Evolutionary conservation across 2,797 vertebrate genomes (phyloP), one percentile per base, ranked within the genome.

Genomic region (Anguilla marmorata): DNA sequence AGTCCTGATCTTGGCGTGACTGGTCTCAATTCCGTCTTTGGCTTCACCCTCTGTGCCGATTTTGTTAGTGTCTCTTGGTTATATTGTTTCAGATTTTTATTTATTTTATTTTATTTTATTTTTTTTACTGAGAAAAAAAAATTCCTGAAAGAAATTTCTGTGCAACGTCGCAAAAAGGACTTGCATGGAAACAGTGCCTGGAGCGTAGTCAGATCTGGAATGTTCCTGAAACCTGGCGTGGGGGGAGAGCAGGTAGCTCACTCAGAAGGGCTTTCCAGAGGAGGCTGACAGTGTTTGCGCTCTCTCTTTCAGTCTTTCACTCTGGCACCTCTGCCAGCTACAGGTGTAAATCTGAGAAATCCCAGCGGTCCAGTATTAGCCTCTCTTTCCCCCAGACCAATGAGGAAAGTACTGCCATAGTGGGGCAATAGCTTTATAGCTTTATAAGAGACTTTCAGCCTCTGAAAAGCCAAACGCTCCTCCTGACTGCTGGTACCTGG

Each of bases 131-230:
- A 27, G 88, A 90, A 83, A 92, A 93, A 91, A 89, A 86, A 87
- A 94, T 93, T 92, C 86, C 86, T 69, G 92, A 86, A 91, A 87
- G 88, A 90, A 88, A 88, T 89, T 92, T 87, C 90, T 92, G 88
- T 90, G 93, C 86, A 90, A 92, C 90, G 92, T 89, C 91, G 90
- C 50, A 89, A 69, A 91, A 90, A 89, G 90, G 90, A 92, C 92
- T 93, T 91, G 90, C 56, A 85, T 7, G 89, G 88, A 92, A 88
- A 74, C 83, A 91, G 50, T 2, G 21, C 21, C 89, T 86, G 87
- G 89, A 79, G 48, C 85, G 63, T 80, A 58, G 7, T 84, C 87
- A 89, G 84, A 87, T 82, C 86, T 56, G 88, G 89, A 93, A 92
- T 91, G 89, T 87, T 88, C 37, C 0, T 27, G 89, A 82, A 82